Evolutionary conservation across 37 sponge, comb jelly and placozoan species (phyloP).

Genomic region (Axinella damicornis): DNA sequence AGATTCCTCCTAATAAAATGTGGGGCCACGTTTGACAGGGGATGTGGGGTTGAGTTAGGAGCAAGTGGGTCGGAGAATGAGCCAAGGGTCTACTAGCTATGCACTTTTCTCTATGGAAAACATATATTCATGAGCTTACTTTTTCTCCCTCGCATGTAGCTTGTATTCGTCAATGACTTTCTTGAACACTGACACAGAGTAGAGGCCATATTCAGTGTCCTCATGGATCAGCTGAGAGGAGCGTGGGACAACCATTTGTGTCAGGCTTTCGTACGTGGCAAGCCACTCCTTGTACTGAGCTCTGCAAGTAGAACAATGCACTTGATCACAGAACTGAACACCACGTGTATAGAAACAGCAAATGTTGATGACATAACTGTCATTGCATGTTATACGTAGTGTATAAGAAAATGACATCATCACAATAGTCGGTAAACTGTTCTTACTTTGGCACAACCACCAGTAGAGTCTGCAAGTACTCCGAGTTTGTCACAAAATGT

Average conservation of each 20-base stretch:
- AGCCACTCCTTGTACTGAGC: constrained; percentile 87
- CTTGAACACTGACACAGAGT: constrained; percentile 92
- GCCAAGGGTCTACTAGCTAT: no score
- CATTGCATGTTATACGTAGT: no score
- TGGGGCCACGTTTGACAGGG: no score
- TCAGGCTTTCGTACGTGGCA: constrained; percentile 84
- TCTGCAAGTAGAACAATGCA: constrained; percentile 9
- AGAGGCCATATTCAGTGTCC: constrained; percentile 89
- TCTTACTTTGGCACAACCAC: constrained; percentile 93
- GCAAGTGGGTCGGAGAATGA: no score
- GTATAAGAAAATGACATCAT: no score
- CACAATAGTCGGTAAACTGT: no score
- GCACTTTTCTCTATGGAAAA: no score
- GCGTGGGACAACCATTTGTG: constrained; percentile 95
- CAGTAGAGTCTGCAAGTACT: constrained; percentile 91
- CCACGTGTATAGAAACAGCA: no score
- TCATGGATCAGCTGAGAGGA: constrained; percentile 66
- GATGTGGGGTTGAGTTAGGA: no score
- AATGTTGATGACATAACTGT: no score
- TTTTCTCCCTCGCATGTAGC: constrained; percentile 85
- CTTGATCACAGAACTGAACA: no score
- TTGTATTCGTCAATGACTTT: constrained; percentile 96
- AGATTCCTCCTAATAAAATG: no score
- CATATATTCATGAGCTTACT: constrained; percentile 76
- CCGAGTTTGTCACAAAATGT: constrained; percentile 86